Base-by-base conservation (phyloP, 2,888 invertebrate genomes). In the Lathronympha strigana region DNA sequence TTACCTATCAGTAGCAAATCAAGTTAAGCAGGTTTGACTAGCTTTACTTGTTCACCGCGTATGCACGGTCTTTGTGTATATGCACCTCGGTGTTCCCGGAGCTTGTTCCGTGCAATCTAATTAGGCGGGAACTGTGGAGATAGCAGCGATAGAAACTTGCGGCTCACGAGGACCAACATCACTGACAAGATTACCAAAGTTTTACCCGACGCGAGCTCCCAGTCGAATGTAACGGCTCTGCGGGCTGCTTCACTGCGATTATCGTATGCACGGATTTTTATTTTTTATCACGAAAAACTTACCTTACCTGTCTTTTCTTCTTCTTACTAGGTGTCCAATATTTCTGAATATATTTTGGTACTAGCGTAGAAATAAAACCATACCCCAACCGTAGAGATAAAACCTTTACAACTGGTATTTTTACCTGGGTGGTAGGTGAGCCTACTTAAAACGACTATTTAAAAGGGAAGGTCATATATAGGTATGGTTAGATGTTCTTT, bases 171-270 rank as follows among this genome's bases (percentile, higher is more conserved):
- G 76, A 76, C 79, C 75, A 78, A 76, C 76, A 75, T 72, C 73
- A 74, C 80, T 81, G 81, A 84, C 80, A 79, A 80, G 81, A 84
- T 86, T 84, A 82, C 75, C 71, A 77, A 87, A 87, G 81, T 84
- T 87, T 82, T 75, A 72, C 73, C 71, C 68, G 69, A 72, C 69
- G 68, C 61, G 70, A 72, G 72, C 60, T 66, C 47, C 25, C 45
- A 60, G 60, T 45, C 31, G 47, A 51, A 66, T 60, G 45, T 53
- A 47, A 23, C 45, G 8, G 43, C 15, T 38, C 3, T 19, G 4
- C 2, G 4, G 43, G 4, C 4, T 19, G 43, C 9, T 31, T 51
- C n/a, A 45, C 25, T 9, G 36, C 23, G 40, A 45, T 64, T 60
- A 53, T 58, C 43, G n/a, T 15, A 23, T 17, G 25, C 33, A 33